These are phyloP conservation scores for Acleris sparsana DNA, from an alignment of 2,888 invertebrate genomes.

Conservation along the genomic window DNA sequence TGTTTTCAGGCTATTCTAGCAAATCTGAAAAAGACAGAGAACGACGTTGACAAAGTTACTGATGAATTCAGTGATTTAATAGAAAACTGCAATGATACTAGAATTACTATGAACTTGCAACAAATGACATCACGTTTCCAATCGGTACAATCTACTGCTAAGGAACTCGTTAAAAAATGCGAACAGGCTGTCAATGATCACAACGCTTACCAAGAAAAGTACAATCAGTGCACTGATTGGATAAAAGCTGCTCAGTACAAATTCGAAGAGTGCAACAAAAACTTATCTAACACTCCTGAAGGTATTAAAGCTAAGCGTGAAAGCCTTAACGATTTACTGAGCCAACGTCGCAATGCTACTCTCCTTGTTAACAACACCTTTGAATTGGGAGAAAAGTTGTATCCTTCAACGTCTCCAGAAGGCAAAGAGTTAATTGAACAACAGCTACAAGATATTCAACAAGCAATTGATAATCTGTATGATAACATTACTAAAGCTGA, in stretches of 20 bases:
- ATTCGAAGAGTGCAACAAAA: conserved; percentile 86
- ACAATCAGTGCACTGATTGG: conserved; percentile 92
- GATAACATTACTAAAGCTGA: conserved; percentile 91
- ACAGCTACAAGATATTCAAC: conserved; percentile 92
- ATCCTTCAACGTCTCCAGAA: conserved; percentile 92
- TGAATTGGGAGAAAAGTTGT: conserved; percentile 94
- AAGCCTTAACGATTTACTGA: conserved; percentile 88
- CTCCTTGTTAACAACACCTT: conserved; percentile 91
- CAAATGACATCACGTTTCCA: conserved; percentile 95
- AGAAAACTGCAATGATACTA: conserved; percentile 92
- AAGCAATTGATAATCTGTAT: conserved; percentile 91
- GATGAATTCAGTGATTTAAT: conserved; percentile 93
- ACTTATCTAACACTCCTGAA: conserved; percentile 86
- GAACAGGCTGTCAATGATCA: conserved; percentile 94
- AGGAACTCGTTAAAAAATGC: conserved; percentile 95
- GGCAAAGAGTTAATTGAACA: conserved; percentile 93
- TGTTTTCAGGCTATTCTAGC: conserved; percentile 87
- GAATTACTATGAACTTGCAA: conserved; percentile 94
- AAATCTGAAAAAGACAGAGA: conserved; percentile 91
- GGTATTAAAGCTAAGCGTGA: conserved; percentile 88
- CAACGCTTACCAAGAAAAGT: conserved; percentile 90
- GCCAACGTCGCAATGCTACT: conserved; percentile 89
- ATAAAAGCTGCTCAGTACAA: conserved; percentile 89
- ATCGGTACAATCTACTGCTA: conserved; percentile 93
- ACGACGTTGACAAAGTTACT: conserved; percentile 92